Conservation (phyloP, 1,140 invertebrate species). For the Drosophila funebris region DNA sequence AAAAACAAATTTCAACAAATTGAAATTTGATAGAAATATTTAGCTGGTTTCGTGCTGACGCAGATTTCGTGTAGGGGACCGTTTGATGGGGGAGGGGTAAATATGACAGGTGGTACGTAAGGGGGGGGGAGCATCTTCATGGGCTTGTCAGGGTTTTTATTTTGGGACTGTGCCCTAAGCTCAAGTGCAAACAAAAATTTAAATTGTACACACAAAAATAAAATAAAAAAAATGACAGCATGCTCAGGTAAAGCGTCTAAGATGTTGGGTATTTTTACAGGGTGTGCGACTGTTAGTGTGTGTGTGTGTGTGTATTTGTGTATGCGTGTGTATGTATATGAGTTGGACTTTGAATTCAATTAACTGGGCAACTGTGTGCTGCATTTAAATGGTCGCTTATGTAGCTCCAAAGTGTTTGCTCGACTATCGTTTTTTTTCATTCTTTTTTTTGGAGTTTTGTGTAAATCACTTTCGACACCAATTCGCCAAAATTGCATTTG, state of each 20-base stretch:
- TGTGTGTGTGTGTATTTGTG: background rate
- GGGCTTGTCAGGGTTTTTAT: background rate
- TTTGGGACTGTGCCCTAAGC: slow-evolving; percentile 54
- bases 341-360: slow-evolving; percentile 17
- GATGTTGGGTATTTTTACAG: background rate
- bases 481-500: slow-evolving; percentile 10
- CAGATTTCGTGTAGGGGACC: background rate
- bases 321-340: slow-evolving; percentile 6
- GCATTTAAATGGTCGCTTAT: slow-evolving; percentile 32
- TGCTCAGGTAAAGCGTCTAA: slow-evolving; percentile 40
- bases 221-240: slow-evolving; percentile 26
- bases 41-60: slow-evolving; percentile 38
- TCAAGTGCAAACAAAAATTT: slow-evolving; percentile 73
- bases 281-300: background rate
- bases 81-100: background rate
- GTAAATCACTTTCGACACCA: slow-evolving; percentile 7
- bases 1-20: slow-evolving; percentile 66
- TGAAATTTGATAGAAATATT: slow-evolving; percentile 81
- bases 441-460: background rate
- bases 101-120: too few relatives aligned
- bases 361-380: slow-evolving; percentile 29
- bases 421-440: background rate
- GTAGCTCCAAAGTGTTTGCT: background rate
- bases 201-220: slow-evolving; percentile 58
- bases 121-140: background rate